Evolutionary conservation across 2,888 invertebrate genomes (phyloP), one percentile per base, ranked within the genome.

Genomic region (Mechanitis messenoides): DNA sequence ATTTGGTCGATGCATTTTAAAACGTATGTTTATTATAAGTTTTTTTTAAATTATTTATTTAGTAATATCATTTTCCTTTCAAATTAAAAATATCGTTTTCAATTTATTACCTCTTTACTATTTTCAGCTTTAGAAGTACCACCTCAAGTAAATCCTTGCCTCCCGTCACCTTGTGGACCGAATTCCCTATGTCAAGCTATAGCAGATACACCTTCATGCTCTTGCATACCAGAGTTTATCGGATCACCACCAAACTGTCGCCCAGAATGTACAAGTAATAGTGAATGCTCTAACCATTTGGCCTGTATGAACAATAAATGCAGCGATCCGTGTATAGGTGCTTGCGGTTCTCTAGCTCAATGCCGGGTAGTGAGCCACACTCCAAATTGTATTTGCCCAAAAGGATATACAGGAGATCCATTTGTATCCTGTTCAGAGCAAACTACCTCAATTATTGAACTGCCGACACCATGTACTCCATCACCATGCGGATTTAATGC

Each of bases 401-500:
- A 85, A 55, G 94, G 94, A 61, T 93, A 92, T 69, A 91, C 88
- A n/a, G 95, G 95, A 45, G 94, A 95, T 87, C 94, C 95, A 45
- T 94, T 94, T 77, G 85, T 91, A 5, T 88, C 90, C 64, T 95
- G 95, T 74, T 83, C 79, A 56, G 78, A 90, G 45, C 81, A 87
- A 71, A 80, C 80, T 70, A 74, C 76, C 33, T 68, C 75, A 62
- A 76, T 81, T 2, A 85, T 89, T 70, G 87, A 91, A 71, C 72
- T 72, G 42, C 81, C 86, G 60, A 91, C 91, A 69, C 95, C 93
- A 55, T 94, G 94, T 71, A 85, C 90, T 54, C 94, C 94, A 35
- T 93, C 93, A 33, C 94, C 94, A 2, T 95, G 95, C 74, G 95
- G 95, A 46, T 89, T 93, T 45, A 94, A 95, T 75, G 94, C 95